phyloP scores from a whole-genome alignment of 2,113 vertebrate species.

The Craseonycteris thonglongyai region DNA sequence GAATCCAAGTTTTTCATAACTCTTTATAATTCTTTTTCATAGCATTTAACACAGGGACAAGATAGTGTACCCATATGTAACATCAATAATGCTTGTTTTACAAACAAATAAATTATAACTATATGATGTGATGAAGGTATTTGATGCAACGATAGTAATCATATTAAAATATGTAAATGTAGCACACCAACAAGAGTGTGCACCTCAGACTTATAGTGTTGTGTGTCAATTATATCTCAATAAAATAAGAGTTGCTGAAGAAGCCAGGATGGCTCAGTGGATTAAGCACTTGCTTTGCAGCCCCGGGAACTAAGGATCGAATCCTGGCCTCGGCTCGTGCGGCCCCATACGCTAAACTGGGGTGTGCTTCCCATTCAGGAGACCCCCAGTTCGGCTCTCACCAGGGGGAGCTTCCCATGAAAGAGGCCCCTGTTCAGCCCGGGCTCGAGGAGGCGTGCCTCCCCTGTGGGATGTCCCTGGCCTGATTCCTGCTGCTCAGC shows the following conservation, averaged over 20 bases:
- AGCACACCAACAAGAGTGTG: not conserved
- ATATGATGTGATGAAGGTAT: not conserved
- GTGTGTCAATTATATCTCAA: not conserved
- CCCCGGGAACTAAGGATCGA: no score
- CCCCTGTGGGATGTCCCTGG: no score
- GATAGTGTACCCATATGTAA: not conserved
- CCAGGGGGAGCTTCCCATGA: no score
- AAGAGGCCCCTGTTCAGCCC: no score
- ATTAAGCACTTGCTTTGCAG: no score
- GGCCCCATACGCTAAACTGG: no score
- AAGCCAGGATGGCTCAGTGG: no score
- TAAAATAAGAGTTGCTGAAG: not conserved
- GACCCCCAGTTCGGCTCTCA: no score
- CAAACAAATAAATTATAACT: not conserved
- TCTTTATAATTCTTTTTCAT: not conserved
- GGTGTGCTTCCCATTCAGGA: no score
- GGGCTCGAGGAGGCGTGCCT: no score
- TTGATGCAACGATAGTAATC: not conserved
- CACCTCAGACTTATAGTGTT: not conserved
- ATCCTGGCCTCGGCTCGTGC: no score
- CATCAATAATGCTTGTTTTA: not conserved
- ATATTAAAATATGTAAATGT: not conserved
- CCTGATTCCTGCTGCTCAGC: no score
- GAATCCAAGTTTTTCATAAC: not conserved
- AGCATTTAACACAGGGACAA: not conserved